A percentile compares a stretch with the other conserved stretches of the same genome.
These are phyloP conservation scores for Parambassis ranga DNA, from an alignment of 2,797 vertebrate genomes.

Conservation along the genomic window DNA sequence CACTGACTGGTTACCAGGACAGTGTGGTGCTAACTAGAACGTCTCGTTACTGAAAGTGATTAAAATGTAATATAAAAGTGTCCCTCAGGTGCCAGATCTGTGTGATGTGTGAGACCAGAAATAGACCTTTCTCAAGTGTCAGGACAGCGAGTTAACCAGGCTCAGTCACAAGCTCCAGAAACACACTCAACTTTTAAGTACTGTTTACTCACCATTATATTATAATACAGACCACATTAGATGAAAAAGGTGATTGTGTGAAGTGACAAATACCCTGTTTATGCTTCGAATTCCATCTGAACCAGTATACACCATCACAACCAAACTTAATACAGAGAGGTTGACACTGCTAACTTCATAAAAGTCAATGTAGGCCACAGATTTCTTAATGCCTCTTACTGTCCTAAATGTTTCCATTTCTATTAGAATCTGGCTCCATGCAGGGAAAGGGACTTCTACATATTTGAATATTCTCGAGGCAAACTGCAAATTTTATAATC, in stretches of 20 bases:
- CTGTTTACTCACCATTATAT: no score
- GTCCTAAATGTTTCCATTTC: neutral
- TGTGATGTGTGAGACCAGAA: slow-evolving; percentile 34
- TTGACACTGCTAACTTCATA: neutral
- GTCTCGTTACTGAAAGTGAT: slow-evolving; percentile 10
- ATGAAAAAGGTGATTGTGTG: no score
- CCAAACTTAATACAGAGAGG: no score
- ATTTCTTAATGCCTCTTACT: neutral
- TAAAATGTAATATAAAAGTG: slow-evolving; percentile 22
- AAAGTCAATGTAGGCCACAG: neutral
- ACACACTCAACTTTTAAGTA: neutral
- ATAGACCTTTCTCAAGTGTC: slow-evolving; percentile 52
- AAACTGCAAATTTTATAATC: slow-evolving; percentile 4
- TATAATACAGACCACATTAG: no score
- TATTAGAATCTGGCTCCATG: neutral
- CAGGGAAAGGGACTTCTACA: neutral
- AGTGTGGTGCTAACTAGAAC: neutral
- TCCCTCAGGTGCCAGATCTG: slow-evolving; percentile 39
- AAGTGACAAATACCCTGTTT: no score
- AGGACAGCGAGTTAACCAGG: slow-evolving; percentile 13
- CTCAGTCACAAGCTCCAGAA: slow-evolving; percentile 1
- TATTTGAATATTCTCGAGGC: neutral
- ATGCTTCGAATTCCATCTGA: no score
- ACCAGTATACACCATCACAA: no score
- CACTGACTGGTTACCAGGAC: neutral